Conservation (phyloP, 1,140 invertebrate genomes). For the Neuroterus valhalla region DNA sequence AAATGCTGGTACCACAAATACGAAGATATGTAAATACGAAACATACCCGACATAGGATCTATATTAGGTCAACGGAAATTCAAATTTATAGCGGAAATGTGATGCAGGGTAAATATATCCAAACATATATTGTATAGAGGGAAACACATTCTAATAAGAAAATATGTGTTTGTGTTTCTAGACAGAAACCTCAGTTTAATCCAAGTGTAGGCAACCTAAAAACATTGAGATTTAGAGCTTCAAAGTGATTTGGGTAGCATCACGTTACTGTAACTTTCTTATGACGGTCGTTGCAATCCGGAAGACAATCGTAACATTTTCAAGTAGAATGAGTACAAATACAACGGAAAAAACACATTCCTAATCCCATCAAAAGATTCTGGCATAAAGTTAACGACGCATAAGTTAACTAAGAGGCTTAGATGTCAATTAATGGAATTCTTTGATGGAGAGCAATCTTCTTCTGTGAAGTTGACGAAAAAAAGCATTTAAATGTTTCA, state of each 20-base stretch:
- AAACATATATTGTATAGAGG: too few relatives aligned
- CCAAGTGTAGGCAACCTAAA: neutral
- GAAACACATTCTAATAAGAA: too few relatives aligned
- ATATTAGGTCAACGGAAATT: neutral
- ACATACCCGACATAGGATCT: slow-evolving; percentile 30
- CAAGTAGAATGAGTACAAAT: slow-evolving; percentile 1
- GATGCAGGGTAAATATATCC: too few relatives aligned
- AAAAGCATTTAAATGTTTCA: neutral
- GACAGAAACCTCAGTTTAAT: too few relatives aligned
- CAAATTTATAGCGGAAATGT: too few relatives aligned
- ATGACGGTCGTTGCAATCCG: neutral
- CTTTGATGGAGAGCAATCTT: neutral
- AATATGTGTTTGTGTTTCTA: too few relatives aligned
- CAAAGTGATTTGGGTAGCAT: neutral
- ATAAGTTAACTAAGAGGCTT: neutral
- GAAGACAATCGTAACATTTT: neutral
- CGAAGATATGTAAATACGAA: slow-evolving; percentile 39
- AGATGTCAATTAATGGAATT: neutral
- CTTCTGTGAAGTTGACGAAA: neutral
- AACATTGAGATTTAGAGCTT: neutral
- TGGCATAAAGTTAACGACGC: neutral
- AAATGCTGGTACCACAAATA: neutral
- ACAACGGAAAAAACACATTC: neutral
- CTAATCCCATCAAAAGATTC: neutral
- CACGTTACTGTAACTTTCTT: neutral